Conservation (phyloP, 2,113 vertebrate species). For the Salvelinus sp. region DNA sequence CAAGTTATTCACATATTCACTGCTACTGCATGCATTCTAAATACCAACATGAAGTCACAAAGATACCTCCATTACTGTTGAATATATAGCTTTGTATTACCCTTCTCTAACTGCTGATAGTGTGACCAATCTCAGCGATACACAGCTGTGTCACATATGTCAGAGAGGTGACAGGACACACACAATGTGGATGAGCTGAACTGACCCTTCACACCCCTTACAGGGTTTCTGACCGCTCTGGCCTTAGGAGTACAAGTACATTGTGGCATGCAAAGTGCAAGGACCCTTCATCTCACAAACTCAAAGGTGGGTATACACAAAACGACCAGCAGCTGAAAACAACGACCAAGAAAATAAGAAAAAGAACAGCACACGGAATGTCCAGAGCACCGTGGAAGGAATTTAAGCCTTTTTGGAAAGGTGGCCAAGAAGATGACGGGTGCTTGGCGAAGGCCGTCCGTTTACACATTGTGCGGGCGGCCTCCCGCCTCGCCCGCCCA, state of each 20-base stretch:
- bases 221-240: neutral
- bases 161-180: neutral
- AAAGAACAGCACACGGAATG: constrained; percentile 17
- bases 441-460: constrained; percentile 54
- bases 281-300: neutral
- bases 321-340: constrained; percentile 25
- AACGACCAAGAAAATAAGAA: constrained; percentile 20
- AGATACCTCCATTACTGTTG: constrained; percentile 10
- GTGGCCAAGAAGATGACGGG: constrained; percentile 54
- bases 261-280: neutral
- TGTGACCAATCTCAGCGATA: neutral
- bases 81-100: neutral
- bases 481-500: constrained; percentile 42
- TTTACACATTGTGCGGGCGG: constrained; percentile 56
- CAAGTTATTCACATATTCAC: neutral
- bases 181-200: neutral
- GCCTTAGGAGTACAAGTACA: neutral
- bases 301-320: neutral
- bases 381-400: constrained; percentile 39
- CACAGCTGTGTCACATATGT: neutral
- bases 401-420: constrained; percentile 46
- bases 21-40: constrained; percentile 4
- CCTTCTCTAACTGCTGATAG: neutral
- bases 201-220: neutral
- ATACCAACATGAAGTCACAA: constrained; percentile 17